Evolutionary conservation across 2,797 vertebrate species (phyloP).

Genomic region (Danio jaintianensis): DNA sequence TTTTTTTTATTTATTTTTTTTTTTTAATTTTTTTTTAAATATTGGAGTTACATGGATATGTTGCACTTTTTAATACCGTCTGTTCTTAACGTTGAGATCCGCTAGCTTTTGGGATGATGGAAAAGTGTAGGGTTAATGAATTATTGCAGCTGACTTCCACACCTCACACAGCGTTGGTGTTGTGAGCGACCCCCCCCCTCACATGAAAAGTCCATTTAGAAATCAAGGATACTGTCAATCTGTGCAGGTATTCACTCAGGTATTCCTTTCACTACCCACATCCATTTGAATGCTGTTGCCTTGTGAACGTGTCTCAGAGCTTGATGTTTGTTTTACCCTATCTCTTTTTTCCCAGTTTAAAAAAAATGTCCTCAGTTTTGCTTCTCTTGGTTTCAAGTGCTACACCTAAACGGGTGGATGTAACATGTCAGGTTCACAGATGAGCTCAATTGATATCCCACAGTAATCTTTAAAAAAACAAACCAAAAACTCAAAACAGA

Average conservation of each 20-base stretch:
- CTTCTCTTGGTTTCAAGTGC: constrained; percentile 59
- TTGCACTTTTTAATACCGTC: constrained; percentile 91
- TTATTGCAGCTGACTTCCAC: constrained; percentile 99
- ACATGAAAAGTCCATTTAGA: constrained; percentile 99
- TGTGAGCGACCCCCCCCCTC: constrained; percentile 96
- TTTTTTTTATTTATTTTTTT: not conserved
- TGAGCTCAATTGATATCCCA: constrained; percentile 66
- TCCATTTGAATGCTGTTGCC: constrained; percentile 99
- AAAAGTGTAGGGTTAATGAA: constrained; percentile 97
- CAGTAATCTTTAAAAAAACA: constrained; percentile 53
- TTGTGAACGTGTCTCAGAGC: constrained; percentile 88
- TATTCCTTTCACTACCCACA: constrained; percentile 99
- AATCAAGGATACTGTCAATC: constrained; percentile 99
- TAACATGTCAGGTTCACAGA: constrained; percentile 52
- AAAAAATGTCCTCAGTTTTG: constrained; percentile 54
- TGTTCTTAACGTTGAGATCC: constrained; percentile 92
- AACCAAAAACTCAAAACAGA: constrained; percentile 27
- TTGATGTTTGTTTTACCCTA: constrained; percentile 82
- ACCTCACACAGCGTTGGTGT: constrained; percentile 99
- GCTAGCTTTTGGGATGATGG: constrained; percentile 91
- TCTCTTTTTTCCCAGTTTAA: constrained; percentile 57
- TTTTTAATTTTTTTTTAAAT: constrained; percentile 61
- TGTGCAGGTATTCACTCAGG: constrained; percentile 99
- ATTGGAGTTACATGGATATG: constrained; percentile 76
- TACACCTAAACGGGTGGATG: constrained; percentile 39